These are phyloP conservation scores for Prunella himalayana DNA, from an alignment of 2,113 vertebrate species.

Conservation along the genomic window DNA sequence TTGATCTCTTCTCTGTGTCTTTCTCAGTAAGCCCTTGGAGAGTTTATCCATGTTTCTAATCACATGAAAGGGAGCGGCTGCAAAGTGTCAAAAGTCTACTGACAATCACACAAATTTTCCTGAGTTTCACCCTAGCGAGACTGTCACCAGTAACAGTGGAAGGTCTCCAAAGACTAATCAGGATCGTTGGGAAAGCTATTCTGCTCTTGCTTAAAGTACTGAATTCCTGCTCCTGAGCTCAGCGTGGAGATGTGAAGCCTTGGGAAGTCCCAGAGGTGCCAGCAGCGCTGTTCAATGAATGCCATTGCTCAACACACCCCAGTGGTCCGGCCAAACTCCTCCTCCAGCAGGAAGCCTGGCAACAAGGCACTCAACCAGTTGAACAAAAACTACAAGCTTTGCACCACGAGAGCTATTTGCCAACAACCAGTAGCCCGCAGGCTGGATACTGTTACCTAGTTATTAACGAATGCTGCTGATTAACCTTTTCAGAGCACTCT, in stretches of 20 bases:
- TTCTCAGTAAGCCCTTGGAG: not conserved
- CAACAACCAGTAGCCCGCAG: constrained; percentile 17
- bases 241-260: not conserved
- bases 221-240: not conserved
- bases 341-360: not conserved
- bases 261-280: not conserved
- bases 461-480: constrained; percentile 55
- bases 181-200: not conserved
- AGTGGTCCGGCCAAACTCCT: not conserved
- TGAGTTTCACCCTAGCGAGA: not conserved
- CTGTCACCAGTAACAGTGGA: not conserved
- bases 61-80: not conserved
- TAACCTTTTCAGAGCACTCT: constrained; percentile 29
- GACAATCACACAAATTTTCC: not conserved
- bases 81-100: not conserved
- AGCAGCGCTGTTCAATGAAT: not conserved
- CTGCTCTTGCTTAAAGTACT: not conserved
- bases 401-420: not conserved
- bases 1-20: not conserved
- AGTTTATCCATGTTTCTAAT: not conserved
- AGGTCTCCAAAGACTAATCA: not conserved
- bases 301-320: not conserved
- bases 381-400: constrained; percentile 47
- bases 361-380: constrained; percentile 23
- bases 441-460: constrained; percentile 55